Evolutionary conservation across 2,888 invertebrate species (phyloP).

Genomic region (Phyllotreta striolata): DNA sequence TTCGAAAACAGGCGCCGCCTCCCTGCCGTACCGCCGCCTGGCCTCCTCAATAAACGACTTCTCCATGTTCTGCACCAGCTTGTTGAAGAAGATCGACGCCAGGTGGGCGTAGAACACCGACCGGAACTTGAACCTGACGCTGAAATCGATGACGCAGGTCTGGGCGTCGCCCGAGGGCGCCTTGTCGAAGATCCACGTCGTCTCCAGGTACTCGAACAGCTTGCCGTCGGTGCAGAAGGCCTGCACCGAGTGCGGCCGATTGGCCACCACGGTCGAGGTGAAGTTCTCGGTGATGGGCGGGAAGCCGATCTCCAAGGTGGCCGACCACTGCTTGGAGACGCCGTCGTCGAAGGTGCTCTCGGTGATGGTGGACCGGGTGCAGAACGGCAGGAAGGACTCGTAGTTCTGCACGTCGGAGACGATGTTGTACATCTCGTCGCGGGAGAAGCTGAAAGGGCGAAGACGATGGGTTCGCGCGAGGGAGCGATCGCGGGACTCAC

Average conservation of each 20-base stretch:
- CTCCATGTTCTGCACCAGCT: constrained; percentile 94
- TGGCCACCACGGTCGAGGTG: constrained; percentile 62
- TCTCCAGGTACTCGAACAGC: constrained; percentile 86
- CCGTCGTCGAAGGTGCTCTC: constrained; percentile 53
- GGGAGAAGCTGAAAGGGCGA: constrained; percentile 76
- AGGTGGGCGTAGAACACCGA: constrained; percentile 87
- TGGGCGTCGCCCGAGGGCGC: constrained; percentile 80
- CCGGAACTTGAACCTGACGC: constrained; percentile 90
- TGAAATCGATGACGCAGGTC: constrained; percentile 86
- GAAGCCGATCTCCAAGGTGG: constrained; percentile 83
- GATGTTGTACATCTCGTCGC: constrained; percentile 90
- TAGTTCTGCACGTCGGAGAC: constrained; percentile 90
- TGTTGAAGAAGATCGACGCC: constrained; percentile 92
- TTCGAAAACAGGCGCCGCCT: constrained; percentile 66
- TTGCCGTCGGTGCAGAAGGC: constrained; percentile 89
- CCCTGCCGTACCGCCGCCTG: constrained; percentile 76
- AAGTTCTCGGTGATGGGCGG: constrained; percentile 88
- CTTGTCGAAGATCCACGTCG: constrained; percentile 86
- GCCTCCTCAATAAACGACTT: constrained; percentile 90
- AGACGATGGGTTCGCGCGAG: not conserved
- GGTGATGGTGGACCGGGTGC: constrained; percentile 80
- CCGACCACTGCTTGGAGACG: constrained; percentile 65
- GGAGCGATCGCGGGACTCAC: not conserved
- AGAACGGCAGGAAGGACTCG: constrained; percentile 89
- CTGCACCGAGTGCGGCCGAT: constrained; percentile 77